Base-by-base conservation (phyloP, 1,140 invertebrate genomes). In the Andricus grossulariae region DNA sequence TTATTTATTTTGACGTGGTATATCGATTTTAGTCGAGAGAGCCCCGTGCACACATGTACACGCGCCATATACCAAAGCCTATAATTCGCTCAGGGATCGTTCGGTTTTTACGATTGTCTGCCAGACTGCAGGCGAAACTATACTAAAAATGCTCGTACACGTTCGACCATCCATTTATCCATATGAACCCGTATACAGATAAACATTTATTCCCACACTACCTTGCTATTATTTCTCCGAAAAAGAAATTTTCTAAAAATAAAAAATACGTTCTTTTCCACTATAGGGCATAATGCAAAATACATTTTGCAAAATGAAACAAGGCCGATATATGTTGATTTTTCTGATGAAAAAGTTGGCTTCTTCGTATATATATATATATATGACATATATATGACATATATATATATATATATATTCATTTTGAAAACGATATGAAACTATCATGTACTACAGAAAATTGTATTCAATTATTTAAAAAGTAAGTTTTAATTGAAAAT, bases 61-160 rank as follows among this genome's bases (percentile, higher is more conserved):
- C 84, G 81, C 80, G 77, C 71, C 72, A 80, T 79, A 86, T 84
- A 85, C 86, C 85, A 83, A 84, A 87, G 87, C 86, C 88, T 90
- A 89, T 90, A 90, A 90, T 90, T 90, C 89, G 89, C 85, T 79
- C 80, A 85, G 84, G 85, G 85, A 89, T 89, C 87, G 85, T 90
- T 89, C 84, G 83, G 83, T 88, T 90, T 90, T 90, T 90, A 90
- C 89, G 88, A 90, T 89, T 89, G 88, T 88, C 88, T 89, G 87
- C 81, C 87, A 87, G 85, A 87, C 86, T 83, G 81, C 81, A 79
- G 84, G 82, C 84, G 84, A 88, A 87, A 87, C 84, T 86, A 88
- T 84, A 82, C 81, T 76, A 73, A 78, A 73, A 76, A 80, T 78
- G 80, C 73, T 83, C 80, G 78, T 79, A 78, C 76, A 75, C 49